phyloP scores from a whole-genome alignment of 2,888 invertebrate species.

The Cryptops parisi region DNA sequence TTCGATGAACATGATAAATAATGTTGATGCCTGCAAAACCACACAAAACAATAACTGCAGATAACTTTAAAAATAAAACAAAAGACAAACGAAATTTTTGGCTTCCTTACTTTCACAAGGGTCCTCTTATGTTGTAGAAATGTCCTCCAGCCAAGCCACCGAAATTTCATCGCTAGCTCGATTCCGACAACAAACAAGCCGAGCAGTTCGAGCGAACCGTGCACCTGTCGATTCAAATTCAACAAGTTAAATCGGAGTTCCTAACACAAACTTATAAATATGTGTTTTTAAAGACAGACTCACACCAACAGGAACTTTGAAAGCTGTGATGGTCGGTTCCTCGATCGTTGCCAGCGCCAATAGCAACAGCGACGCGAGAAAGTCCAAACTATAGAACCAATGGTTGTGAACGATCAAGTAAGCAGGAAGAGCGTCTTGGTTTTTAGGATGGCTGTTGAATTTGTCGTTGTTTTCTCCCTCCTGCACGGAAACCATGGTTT shows the following conservation, averaged over 20 bases:
- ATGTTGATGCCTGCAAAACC: constrained; percentile 46
- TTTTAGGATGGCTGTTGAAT: constrained; percentile 72
- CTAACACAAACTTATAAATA: no score
- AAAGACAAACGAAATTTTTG: no score
- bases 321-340: constrained; percentile 58
- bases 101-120: constrained; percentile 56
- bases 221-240: constrained; percentile 43
- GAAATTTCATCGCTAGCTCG: constrained; percentile 60
- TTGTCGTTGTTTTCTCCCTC: constrained; percentile 85
- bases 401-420: constrained; percentile 74
- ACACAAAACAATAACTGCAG: neutral
- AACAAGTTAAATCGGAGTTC: no score
- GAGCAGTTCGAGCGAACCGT: constrained; percentile 63
- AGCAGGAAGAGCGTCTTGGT: constrained; percentile 65
- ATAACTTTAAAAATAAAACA: no score
- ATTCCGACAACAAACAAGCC: constrained; percentile 59
- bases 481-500: constrained; percentile 35
- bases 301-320: constrained; percentile 27
- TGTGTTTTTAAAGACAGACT: no score
- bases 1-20: constrained; percentile 67
- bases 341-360: constrained; percentile 63
- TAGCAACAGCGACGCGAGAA: constrained; percentile 57
- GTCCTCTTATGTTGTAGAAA: constrained; percentile 71
- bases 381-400: constrained; percentile 70
- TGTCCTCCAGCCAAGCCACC: constrained; percentile 74